Evolutionary conservation across 2,113 vertebrate species (phyloP).

Genomic region (Daboia siamensis): DNA sequence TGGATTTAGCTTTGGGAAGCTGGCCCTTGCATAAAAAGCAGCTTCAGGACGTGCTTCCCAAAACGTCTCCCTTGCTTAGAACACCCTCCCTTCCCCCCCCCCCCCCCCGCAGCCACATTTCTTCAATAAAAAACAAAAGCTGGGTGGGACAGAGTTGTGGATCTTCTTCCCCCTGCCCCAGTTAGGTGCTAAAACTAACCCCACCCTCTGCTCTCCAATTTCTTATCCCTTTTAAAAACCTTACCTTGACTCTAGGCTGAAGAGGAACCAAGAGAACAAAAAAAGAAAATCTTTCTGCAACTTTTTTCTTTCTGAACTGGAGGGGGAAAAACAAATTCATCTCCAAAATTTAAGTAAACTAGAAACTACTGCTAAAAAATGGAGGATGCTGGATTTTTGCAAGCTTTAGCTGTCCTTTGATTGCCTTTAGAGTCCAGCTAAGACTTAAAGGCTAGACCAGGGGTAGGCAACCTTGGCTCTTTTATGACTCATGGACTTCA

Average conservation of each 20-base stretch:
- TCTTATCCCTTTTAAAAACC: not conserved
- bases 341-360: not conserved
- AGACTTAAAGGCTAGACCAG: not conserved
- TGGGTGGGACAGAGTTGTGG: not conserved
- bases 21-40: not conserved
- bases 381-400: not conserved
- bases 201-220: not conserved
- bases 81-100: fast-evolving
- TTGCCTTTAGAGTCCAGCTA: not conserved
- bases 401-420: not conserved
- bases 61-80: not conserved
- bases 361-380: not conserved
- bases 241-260: not conserved
- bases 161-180: not conserved
- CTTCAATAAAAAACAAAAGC: not conserved
- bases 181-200: not conserved
- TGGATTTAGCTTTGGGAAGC: not conserved
- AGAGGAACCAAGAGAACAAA: not conserved
- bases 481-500: too few species aligned
- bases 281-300: too few species aligned
- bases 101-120: not conserved
- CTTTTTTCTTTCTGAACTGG: too few species aligned
- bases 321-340: not conserved
- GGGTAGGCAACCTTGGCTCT: too few species aligned
- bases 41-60: not conserved